A percentile compares a stretch with the other conserved stretches of the same genome.
These are phyloP conservation scores for Platyura marginata DNA, from an alignment of 1,140 invertebrate genomes.

Conservation along the genomic window DNA sequence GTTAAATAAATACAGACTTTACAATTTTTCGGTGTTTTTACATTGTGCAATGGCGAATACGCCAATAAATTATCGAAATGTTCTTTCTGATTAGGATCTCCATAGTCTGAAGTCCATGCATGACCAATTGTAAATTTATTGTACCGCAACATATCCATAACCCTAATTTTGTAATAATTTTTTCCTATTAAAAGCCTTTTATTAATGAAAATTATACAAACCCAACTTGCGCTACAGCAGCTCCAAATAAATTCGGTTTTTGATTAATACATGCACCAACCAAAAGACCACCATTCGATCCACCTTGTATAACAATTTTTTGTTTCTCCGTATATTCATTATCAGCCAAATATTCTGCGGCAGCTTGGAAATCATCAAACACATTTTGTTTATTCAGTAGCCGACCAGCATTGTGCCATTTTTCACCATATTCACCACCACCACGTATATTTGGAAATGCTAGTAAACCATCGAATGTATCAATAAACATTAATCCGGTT, in stretches of 20 bases:
- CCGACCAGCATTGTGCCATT: slow-evolving; percentile 73
- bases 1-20: slow-evolving; percentile 13
- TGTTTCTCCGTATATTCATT: slow-evolving; percentile 60
- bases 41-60: slow-evolving; percentile 92
- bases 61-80: slow-evolving; percentile 80
- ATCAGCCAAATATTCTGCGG: slow-evolving; percentile 75
- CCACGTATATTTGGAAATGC: slow-evolving; percentile 91
- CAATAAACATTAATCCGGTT: slow-evolving; percentile 69
- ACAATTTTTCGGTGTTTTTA: slow-evolving; percentile 40
- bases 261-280: slow-evolving; percentile 89
- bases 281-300: slow-evolving; percentile 90
- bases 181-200: background rate
- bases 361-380: slow-evolving; percentile 91
- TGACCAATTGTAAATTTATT: slow-evolving; percentile 98
- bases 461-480: slow-evolving; percentile 73
- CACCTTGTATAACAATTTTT: slow-evolving; percentile 79
- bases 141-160: slow-evolving; percentile 93
- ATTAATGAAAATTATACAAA: slow-evolving; percentile 26
- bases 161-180: slow-evolving; percentile 36
- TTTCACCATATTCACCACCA: slow-evolving; percentile 92
- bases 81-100: slow-evolving; percentile 70
- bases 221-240: slow-evolving; percentile 82
- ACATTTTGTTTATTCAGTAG: slow-evolving; percentile 92
- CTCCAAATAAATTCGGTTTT: slow-evolving; percentile 84
- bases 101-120: slow-evolving; percentile 93